Evolutionary conservation across 2,888 invertebrate species (phyloP).

Genomic region (Tolmerus cingulatus): DNA sequence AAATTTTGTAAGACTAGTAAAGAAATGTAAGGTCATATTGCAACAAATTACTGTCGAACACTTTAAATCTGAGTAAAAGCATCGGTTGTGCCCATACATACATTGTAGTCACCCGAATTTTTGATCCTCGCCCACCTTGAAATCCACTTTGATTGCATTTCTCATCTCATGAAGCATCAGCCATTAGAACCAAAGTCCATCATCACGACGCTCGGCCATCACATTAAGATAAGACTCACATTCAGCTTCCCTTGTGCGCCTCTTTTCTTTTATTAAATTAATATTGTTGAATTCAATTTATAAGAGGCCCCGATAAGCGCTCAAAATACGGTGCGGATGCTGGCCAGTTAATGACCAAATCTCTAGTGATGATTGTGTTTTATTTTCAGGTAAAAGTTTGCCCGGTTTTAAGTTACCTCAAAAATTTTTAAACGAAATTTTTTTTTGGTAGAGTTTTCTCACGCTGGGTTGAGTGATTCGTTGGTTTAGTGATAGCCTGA

Average conservation of each 20-base stretch:
- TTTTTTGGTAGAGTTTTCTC: background rate
- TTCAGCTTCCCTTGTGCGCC: background rate
- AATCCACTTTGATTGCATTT: conserved; percentile 14
- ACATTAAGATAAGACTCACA: conserved; percentile 46
- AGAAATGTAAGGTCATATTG: conserved; percentile 27
- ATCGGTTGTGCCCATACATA: background rate
- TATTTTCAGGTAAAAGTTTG: conserved; percentile 38
- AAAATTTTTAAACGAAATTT: conserved; percentile 21
- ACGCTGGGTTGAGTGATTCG: conserved; percentile 38
- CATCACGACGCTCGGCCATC: conserved; percentile 47
- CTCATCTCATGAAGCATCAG: conserved; percentile 36
- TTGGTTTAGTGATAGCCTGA: conserved; percentile 21
- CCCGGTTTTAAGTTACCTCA: conserved; percentile 43
- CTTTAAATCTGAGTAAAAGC: conserved; percentile 10
- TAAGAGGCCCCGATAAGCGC: conserved; percentile 5
- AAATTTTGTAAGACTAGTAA: conserved; percentile 7
- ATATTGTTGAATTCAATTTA: conserved; percentile 34
- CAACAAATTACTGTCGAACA: conserved; percentile 38
- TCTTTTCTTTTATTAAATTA: conserved; percentile 38
- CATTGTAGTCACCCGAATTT: background rate
- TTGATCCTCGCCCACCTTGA: background rate
- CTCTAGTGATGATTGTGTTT: background rate
- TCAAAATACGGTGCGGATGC: background rate
- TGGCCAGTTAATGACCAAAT: background rate
- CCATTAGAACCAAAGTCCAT: conserved; percentile 48